A percentile compares a stretch with the other conserved stretches of the same genome.
Evolutionary conservation across 64 coral and sea anemone genomes (phyloP).

Genomic region (Actinia tenebrosa): DNA sequence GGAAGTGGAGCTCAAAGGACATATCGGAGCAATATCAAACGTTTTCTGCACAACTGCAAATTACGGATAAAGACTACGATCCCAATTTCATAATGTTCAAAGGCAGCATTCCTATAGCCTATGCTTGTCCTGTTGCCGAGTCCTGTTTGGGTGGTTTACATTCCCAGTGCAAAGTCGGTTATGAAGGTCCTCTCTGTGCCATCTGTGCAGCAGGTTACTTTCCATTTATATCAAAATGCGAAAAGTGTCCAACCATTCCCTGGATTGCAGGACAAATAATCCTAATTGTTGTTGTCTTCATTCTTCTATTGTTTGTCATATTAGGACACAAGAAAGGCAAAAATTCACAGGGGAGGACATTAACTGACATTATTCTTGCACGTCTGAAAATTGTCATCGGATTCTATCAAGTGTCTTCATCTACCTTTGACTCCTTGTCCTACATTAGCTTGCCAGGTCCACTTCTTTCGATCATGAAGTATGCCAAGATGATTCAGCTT

Average conservation of each 20-base stretch:
- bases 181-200: not conserved
- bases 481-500: not conserved
- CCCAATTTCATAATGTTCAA: not conserved
- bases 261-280: slow-evolving; percentile 31
- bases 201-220: not conserved
- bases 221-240: slow-evolving; percentile 36
- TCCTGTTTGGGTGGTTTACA: not conserved
- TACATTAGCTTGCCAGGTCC: not conserved
- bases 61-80: slow-evolving; percentile 3
- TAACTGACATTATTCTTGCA: slow-evolving; percentile 7
- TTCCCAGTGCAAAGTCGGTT: not conserved
- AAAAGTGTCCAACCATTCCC: slow-evolving; percentile 28
- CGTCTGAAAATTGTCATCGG: slow-evolving; percentile 5
- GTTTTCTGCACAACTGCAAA: slow-evolving; percentile 27
- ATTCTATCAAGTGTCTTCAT: not conserved
- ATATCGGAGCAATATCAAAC: not conserved
- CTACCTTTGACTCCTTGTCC: not conserved
- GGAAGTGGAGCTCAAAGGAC: slow-evolving; percentile 20
- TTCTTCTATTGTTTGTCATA: not conserved
- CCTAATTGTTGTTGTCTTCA: slow-evolving; percentile 3
- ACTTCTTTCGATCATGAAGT: not conserved
- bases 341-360: not conserved
- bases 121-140: slow-evolving; percentile 23
- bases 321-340: not conserved
- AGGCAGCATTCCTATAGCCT: slow-evolving; percentile 1